phyloP scores from a whole-genome alignment of 2,888 invertebrate species.

The Xanthia togata region DNA sequence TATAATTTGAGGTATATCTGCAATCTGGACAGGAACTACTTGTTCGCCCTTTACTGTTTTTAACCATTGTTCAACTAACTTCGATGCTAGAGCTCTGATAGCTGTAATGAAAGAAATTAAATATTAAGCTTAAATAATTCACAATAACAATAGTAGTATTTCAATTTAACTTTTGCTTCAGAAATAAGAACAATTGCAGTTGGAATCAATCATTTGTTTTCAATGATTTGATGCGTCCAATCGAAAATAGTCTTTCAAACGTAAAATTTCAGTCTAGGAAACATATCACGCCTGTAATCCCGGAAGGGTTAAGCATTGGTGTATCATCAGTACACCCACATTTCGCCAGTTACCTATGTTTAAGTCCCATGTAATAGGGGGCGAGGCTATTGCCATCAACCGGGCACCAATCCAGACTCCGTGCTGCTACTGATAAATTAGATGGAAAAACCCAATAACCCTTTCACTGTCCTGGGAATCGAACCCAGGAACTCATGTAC shows the following conservation, averaged over 20 bases:
- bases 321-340: neutral
- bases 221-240: neutral
- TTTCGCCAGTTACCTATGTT: neutral
- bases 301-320: too few relatives aligned
- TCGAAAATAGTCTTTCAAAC: neutral
- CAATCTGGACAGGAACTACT: constrained; percentile 82
- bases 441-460: neutral
- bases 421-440: neutral
- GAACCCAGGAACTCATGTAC: neutral
- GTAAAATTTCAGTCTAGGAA: neutral
- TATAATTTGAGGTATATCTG: constrained; percentile 84
- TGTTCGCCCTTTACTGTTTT: constrained; percentile 95
- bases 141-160: constrained; percentile 4
- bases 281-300: neutral
- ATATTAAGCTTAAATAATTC: constrained; percentile 11
- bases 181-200: neutral
- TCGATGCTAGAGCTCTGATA: constrained; percentile 94
- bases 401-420: neutral
- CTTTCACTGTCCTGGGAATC: neutral
- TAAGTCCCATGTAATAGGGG: neutral
- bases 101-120: constrained; percentile 88
- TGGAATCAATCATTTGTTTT: neutral
- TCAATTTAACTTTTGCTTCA: neutral
- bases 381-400: neutral
- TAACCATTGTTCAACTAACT: constrained; percentile 97